phyloP scores from a whole-genome alignment of 1,140 invertebrate species.

The silkworm (Bombyx mori) region DNA sequence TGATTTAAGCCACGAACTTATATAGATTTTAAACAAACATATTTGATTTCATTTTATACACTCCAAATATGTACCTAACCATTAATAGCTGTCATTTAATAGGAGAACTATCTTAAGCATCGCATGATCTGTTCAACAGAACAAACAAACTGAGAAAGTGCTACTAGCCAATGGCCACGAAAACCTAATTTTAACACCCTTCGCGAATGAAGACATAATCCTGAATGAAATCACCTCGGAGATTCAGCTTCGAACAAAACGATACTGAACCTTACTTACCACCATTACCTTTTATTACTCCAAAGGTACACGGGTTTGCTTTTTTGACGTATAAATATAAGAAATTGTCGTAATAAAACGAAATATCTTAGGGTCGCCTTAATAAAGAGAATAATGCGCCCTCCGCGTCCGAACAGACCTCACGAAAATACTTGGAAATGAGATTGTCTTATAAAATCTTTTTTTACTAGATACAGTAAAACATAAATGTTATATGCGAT shows the following conservation, averaged over 20 bases:
- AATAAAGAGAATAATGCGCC: constrained; percentile 19
- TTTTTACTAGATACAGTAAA: too few relatives aligned
- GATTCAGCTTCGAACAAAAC: constrained; percentile 29
- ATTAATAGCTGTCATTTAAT: too few relatives aligned
- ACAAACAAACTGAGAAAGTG: too few relatives aligned
- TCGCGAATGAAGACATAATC: constrained; percentile 29
- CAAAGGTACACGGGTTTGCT: constrained; percentile 41
- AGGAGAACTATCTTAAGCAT: too few relatives aligned
- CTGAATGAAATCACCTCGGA: constrained; percentile 31
- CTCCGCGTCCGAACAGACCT: constrained; percentile 9
- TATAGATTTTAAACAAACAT: too few relatives aligned
- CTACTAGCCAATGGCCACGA: constrained; percentile 12
- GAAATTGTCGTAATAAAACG: constrained; percentile 25
- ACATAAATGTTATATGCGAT: too few relatives aligned
- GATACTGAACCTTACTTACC: constrained; percentile 24
- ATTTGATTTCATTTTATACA: too few relatives aligned
- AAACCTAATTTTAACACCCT: constrained; percentile 26
- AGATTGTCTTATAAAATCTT: constrained; percentile 6
- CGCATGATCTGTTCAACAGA: neutral
- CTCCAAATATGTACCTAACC: too few relatives aligned
- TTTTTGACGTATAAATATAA: constrained; percentile 40
- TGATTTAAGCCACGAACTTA: too few relatives aligned
- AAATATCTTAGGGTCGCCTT: constrained; percentile 19
- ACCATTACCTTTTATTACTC: constrained; percentile 50
- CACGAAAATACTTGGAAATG: constrained; percentile 11